phyloP scores from a whole-genome alignment of 2,888 invertebrate genomes.

The Chloroclystis v-ata region DNA sequence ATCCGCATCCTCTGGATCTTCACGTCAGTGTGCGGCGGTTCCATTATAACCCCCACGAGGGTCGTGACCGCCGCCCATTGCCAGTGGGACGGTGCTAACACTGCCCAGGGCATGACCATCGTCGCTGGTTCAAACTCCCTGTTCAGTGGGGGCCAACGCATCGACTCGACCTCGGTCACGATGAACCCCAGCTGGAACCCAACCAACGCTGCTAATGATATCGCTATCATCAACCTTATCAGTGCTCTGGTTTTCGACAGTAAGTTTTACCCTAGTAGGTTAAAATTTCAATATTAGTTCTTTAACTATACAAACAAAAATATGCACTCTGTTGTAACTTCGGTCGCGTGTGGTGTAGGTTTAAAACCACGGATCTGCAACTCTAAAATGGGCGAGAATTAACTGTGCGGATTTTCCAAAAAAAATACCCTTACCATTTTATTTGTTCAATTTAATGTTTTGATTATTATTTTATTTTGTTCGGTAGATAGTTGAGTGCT shows the following conservation, averaged over 20 bases:
- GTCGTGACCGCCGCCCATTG: constrained; percentile 53
- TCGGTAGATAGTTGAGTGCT: too few species aligned
- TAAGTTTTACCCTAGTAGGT: too few species aligned
- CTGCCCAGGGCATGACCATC: constrained; percentile 39
- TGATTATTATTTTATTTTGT: too few species aligned
- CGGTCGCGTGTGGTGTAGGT: too few species aligned
- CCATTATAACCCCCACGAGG: constrained; percentile 35
- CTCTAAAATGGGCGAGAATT: too few species aligned
- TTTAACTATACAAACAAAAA: too few species aligned
- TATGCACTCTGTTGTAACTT: too few species aligned
- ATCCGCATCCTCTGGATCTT: constrained; percentile 39
- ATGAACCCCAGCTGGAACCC: constrained; percentile 45
- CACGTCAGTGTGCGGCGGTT: constrained; percentile 49
- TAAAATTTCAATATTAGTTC: too few species aligned
- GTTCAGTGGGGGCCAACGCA: constrained; percentile 45
- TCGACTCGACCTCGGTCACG: constrained; percentile 31
- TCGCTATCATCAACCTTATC: constrained; percentile 38
- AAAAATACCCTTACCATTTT: too few species aligned
- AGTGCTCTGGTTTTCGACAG: constrained; percentile 28
- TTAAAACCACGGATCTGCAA: too few species aligned
- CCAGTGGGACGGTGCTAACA: constrained; percentile 36
- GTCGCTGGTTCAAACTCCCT: constrained; percentile 49
- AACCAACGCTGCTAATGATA: constrained; percentile 37
- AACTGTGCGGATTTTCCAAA: too few species aligned
- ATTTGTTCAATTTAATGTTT: too few species aligned